Percentiles rank a stretch among this genome's conserved stretches.
Conservation (phyloP, 2,888 invertebrate species). For the Spilarctia lutea region DNA sequence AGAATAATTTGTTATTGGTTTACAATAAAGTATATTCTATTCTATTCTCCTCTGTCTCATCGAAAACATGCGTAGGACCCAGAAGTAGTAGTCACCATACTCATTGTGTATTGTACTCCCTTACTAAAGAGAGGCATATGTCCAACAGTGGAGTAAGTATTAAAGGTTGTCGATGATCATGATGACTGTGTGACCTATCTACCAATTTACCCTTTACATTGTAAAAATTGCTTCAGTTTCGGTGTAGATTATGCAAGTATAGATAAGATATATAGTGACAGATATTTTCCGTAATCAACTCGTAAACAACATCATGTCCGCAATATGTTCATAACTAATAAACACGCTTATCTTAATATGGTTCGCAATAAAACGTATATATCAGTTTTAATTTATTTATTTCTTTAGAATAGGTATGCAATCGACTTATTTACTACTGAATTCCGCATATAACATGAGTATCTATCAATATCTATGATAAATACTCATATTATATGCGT, state of each 20-base stretch:
- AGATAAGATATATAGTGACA: background rate
- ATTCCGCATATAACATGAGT: background rate
- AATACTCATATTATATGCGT: no score
- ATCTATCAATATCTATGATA: background rate
- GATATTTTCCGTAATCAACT: background rate
- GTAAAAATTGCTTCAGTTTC: background rate
- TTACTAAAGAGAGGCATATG: no score
- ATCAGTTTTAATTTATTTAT: background rate
- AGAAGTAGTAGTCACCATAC: no score
- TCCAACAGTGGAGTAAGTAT: no score
- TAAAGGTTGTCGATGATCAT: no score
- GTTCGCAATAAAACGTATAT: background rate
- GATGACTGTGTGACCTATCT: background rate
- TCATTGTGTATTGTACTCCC: no score
- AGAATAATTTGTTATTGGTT: no score
- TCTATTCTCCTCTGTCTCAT: no score
- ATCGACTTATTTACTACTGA: background rate
- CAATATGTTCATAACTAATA: background rate
- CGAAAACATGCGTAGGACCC: no score
- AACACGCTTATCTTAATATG: background rate
- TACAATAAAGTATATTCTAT: no score
- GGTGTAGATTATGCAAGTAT: background rate
- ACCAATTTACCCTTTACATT: background rate
- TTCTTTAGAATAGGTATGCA: background rate
- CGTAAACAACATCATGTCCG: background rate